Evolutionary conservation across 2,888 invertebrate species (phyloP), one percentile per base, ranked within the genome.

Genomic region (Ectropis crepuscularia): DNA sequence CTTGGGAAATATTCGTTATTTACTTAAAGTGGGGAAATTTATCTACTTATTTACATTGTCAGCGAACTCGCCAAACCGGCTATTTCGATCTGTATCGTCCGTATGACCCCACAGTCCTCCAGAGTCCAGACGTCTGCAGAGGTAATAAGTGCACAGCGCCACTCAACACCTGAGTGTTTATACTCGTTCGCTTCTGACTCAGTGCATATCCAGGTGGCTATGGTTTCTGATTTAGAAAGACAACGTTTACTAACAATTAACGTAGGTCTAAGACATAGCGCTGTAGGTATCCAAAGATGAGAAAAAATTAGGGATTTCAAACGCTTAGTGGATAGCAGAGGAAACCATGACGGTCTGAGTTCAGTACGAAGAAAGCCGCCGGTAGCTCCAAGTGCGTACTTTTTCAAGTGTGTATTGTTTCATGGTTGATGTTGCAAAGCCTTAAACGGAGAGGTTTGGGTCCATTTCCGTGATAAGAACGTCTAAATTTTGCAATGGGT

Each of bases 141-240:
- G 63, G 48, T 61, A 65, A 65, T 58, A 65, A 42, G 57, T 61
- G 58, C 63, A 61, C 5, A 47, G 39, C 37, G 53, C 41, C 49
- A 47, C n/a, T 57, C 48, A 49, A n/a, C 65, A 36, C 54, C 36
- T 38, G 9, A 46, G 9, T 53, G 39, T 57, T 46, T 63, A 63
- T 8, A 63, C 48, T 61, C 54, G 46, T 12, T 39, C 73, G 73
- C 71, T 68, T 71, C 72, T 71, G 70, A 75, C 69, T 74, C 74
- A 75, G 73, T 73, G 72, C 76, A 71, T 73, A 73, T 72, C 39
- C 47, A 6, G 5, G n/a, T 46, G 53, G 36, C 53, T 39, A 50
- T 50, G 36, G 51, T 2, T 38, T 58, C 16, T 28, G 16, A 28
- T 28, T 28, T 28, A 28, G 2, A 28, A 28, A 28, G 16, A 28